A percentile compares a stretch with the other conserved stretches of the same genome.
phyloP scores from a whole-genome alignment of 92 coral and sea anemone species.

The Parazoanthus darwini region DNA sequence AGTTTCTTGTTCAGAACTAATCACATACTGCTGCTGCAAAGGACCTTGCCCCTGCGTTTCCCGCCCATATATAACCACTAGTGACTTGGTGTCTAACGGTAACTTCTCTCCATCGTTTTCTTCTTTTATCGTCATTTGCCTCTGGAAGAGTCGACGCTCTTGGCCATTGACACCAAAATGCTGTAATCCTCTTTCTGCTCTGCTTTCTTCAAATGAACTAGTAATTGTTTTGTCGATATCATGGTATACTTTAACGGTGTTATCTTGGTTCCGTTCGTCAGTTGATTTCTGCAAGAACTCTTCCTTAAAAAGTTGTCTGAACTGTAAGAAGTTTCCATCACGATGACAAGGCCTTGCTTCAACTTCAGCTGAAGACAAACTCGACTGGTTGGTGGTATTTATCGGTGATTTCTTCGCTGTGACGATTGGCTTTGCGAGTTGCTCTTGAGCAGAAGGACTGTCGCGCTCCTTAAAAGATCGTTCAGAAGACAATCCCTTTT shows the following conservation, averaged over 20 bases:
- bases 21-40: neutral
- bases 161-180: neutral
- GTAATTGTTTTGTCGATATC: neutral
- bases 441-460: neutral
- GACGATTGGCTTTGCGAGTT: neutral
- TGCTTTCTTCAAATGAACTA: neutral
- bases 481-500: neutral
- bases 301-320: neutral
- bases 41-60: neutral
- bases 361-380: neutral
- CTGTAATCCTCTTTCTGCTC: neutral
- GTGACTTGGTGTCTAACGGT: neutral
- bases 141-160: neutral
- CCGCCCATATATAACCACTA: neutral
- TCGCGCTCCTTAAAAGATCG: neutral
- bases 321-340: neutral
- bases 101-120: neutral
- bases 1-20: neutral
- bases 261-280: neutral
- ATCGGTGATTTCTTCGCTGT: neutral
- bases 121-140: neutral
- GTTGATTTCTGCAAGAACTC: neutral
- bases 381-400: slow-evolving; percentile 3
- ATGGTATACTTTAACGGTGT: neutral
- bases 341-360: neutral